Base-by-base conservation (phyloP, 2,797 vertebrate genomes). In the Takifugu ocellatus region DNA sequence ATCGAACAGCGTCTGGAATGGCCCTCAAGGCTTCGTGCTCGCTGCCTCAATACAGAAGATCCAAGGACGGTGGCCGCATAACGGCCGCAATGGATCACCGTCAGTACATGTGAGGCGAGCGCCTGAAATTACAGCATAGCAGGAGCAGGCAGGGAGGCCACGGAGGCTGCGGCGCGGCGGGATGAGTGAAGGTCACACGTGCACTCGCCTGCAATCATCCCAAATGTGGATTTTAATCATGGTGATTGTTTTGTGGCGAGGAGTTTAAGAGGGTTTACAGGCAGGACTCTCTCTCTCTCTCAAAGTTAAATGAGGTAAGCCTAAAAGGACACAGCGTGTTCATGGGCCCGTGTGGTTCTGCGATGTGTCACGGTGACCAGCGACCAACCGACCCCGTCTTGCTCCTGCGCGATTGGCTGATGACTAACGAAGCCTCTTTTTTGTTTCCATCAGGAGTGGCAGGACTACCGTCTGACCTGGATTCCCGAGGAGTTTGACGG, bases 381-480 rank as follows among this genome's bases (percentile, higher is more conserved):
- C 1, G 14, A 61, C 29, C 24, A 33, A 69, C 48, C 11, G 21
- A 59, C 54, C 43, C 15, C 29, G 50, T 53, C 21, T 49, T n/a
- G 16, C 44, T 21, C 2, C 17, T 5, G 16, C 9, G 31, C 52
- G 59, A 70, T 60, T 65, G 59, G 52, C 6, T 2, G 43, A 70
- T 49, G 27, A 60, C 51, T 74, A 69, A 78, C 64, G 63, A 68
- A 81, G 56, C 46, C 36, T 39, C 36, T 39, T 39, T 39, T 11
- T 39, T 14, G 12, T 39, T 39, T 14, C 36, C 12, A 12, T 29
- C 87, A 99, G 96, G 97, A 98, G 76, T 98, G 97, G 97, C 95
- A 98, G 77, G 97, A 99, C 63, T 98, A 99, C 45, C 93, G 96
- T 25, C 92, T 99, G 71, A 95, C 92, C 12, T 98, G 97, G 97